A percentile compares a stretch with the other conserved stretches of the same genome.
These are phyloP conservation scores for Villa cingulata DNA, from an alignment of 2,888 invertebrate species.

Conservation along the genomic window DNA sequence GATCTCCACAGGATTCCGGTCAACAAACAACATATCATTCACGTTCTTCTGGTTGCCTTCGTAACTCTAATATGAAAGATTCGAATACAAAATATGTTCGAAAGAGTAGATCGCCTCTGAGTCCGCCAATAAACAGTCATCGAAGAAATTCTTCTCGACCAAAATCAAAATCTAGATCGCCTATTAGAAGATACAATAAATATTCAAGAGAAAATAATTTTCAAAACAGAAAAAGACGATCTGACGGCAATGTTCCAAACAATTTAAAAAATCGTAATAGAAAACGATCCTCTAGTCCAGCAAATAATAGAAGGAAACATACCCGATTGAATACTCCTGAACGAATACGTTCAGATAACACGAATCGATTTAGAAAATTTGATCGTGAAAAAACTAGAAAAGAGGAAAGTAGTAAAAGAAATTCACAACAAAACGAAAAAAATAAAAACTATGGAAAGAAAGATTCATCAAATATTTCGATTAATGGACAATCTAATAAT, in stretches of 20 bases:
- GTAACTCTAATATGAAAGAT: no score
- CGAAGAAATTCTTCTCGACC: not conserved
- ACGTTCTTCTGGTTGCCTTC: not conserved
- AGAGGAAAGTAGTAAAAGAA: not conserved
- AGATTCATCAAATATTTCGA: not conserved
- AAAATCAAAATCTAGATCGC: conserved; percentile 3
- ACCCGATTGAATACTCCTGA: conserved; percentile 9
- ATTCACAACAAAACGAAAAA: not conserved
- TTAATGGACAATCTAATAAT: not conserved
- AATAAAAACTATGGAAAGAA: not conserved
- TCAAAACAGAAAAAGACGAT: conserved; percentile 5
- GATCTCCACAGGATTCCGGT: not conserved
- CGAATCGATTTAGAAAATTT: conserved; percentile 1
- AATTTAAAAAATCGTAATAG: conserved; percentile 8
- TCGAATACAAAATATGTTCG: not conserved
- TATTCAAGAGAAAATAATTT: conserved; percentile 4
- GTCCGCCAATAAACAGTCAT: not conserved
- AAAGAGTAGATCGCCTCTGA: not conserved
- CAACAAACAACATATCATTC: not conserved
- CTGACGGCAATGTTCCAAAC: conserved; percentile 3
- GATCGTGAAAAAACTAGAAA: not conserved
- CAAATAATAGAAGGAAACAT: conserved; percentile 2
- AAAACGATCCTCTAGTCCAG: conserved; percentile 9
- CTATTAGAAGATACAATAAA: conserved; percentile 2
- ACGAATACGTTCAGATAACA: conserved; percentile 2